phyloP scores from a whole-genome alignment of 2,888 invertebrate species.

The Lepidocyrtoides sp. region DNA sequence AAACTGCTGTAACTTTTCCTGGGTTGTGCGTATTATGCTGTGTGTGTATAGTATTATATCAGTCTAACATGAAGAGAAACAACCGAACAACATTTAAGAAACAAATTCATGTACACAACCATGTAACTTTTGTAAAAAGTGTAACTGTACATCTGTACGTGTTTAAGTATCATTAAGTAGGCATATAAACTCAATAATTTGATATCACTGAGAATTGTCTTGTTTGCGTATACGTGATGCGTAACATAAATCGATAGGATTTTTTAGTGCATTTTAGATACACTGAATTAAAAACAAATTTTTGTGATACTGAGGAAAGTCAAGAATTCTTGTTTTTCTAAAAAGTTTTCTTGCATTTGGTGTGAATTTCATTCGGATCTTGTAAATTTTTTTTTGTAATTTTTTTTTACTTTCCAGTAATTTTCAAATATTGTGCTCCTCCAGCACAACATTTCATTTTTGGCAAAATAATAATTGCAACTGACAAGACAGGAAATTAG shows the following conservation, averaged over 20 bases:
- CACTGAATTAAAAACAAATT: too few relatives aligned
- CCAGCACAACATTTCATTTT: neutral
- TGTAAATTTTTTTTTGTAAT: too few relatives aligned
- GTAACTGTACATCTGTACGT: constrained; percentile 53
- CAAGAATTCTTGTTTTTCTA: too few relatives aligned
- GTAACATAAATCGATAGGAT: constrained; percentile 34
- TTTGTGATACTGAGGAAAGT: too few relatives aligned
- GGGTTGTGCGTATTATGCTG: neutral
- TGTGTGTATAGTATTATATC: neutral
- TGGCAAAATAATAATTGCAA: constrained; percentile 14
- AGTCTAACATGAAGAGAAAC: neutral
- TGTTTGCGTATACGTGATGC: constrained; percentile 30
- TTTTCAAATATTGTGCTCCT: neutral
- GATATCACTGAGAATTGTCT: constrained; percentile 32
- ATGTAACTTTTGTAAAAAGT: constrained; percentile 49
- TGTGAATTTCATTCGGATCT: too few relatives aligned
- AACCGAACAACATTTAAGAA: constrained; percentile 15
- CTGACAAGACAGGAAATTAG: constrained; percentile 41
- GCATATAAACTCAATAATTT: constrained; percentile 18
- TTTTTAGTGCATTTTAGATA: neutral
- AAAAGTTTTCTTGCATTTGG: too few relatives aligned
- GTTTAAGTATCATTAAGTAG: constrained; percentile 18
- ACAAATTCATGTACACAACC: constrained; percentile 40
- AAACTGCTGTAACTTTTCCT: constrained; percentile 14
- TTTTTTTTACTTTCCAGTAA: too few relatives aligned